Percentiles rank a stretch among this genome's conserved stretches.
These are phyloP conservation scores for Drosophila nigrodunni DNA, from an alignment of 1,140 invertebrate genomes.

Conservation along the genomic window DNA sequence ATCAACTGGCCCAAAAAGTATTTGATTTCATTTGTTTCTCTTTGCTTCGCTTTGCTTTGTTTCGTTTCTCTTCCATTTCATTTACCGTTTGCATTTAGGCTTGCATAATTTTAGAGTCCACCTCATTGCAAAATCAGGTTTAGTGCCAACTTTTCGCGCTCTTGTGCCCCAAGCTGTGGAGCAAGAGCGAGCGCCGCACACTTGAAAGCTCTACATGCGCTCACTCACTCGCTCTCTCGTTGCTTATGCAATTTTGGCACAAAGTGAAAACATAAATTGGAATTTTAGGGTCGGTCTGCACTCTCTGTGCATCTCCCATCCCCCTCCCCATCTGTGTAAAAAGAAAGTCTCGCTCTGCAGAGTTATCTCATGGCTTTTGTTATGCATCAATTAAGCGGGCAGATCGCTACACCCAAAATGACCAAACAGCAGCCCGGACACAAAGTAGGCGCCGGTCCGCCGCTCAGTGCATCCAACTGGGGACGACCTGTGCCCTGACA, in stretches of 20 bases:
- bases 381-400: conserved; percentile 47
- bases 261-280: conserved; percentile 61
- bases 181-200: conserved; percentile 9
- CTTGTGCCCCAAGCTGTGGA: conserved; percentile 2
- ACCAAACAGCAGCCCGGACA: conserved; percentile 44
- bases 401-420: conserved; percentile 73
- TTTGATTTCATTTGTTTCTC: conserved; percentile 50
- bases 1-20: conserved; percentile 38
- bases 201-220: conserved; percentile 21
- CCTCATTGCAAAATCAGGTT: conserved; percentile 68
- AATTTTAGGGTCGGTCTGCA: conserved; percentile 44
- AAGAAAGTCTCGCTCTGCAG: conserved; percentile 16
- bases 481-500: conserved; percentile 82
- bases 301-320: neutral
- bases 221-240: conserved; percentile 10
- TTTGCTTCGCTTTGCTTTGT: conserved; percentile 15
- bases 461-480: conserved; percentile 32
- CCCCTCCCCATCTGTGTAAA: neutral
- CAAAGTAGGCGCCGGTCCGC: conserved; percentile 75
- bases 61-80: conserved; percentile 15
- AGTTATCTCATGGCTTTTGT: neutral
- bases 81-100: conserved; percentile 45
- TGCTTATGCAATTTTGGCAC: conserved; percentile 70
- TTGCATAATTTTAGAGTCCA: conserved; percentile 64
- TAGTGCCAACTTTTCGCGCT: conserved; percentile 34